Conservation (phyloP, 2,797 vertebrate species). For the Coranthus polyacanthus region DNA sequence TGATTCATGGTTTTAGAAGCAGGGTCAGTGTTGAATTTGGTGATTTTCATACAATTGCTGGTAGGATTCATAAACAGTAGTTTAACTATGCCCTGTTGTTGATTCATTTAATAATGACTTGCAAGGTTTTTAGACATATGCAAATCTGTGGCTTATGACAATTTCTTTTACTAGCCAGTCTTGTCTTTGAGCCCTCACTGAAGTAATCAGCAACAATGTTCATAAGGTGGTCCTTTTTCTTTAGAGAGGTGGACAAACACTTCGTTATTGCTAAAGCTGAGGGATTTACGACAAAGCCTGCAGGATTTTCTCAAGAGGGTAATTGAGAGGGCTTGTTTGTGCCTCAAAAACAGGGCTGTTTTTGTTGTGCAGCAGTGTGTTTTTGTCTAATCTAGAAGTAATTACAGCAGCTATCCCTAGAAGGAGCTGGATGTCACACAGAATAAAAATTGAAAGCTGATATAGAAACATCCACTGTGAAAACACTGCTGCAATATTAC, state of each 20-base stretch:
- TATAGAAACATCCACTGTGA: constrained; percentile 3
- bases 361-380: constrained; percentile 28
- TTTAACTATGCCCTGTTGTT: not conserved
- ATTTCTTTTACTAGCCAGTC: constrained; percentile 40
- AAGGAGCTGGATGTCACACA: constrained; percentile 42
- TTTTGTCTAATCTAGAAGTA: constrained; percentile 61
- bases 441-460: constrained; percentile 17
- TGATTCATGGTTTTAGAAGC: not conserved
- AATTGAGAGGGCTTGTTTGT: constrained; percentile 66
- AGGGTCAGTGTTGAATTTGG: not conserved
- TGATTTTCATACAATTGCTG: not conserved
- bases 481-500: not conserved
- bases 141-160: constrained; percentile 24
- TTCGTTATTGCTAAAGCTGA: constrained; percentile 57
- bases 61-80: not conserved
- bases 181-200: constrained; percentile 60
- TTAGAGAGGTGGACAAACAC: constrained; percentile 49
- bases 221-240: constrained; percentile 40
- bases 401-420: constrained; percentile 46
- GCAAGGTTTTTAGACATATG: not conserved
- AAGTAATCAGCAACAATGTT: constrained; percentile 62
- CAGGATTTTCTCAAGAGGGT: constrained; percentile 61
- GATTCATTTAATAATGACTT: constrained; percentile 7
- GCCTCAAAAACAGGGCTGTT: constrained; percentile 44
- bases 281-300: constrained; percentile 68